phyloP scores from a whole-genome alignment of 1,140 invertebrate species.

The Oscheius sp. region DNA sequence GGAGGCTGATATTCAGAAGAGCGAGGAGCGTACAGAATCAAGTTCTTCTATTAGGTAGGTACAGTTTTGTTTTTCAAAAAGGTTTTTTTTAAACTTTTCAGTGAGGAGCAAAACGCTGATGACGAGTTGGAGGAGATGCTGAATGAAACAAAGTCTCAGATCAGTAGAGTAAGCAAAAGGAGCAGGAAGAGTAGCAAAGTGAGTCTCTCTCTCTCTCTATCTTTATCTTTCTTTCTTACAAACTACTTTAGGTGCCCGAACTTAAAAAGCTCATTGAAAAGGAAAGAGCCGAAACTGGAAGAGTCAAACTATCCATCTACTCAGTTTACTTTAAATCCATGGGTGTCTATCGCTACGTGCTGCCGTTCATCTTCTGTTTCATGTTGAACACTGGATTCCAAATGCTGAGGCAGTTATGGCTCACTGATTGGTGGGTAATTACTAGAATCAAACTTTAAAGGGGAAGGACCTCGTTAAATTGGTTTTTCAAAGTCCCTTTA shows the following conservation, averaged over 20 bases:
- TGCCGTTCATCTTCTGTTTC: slow-evolving; percentile 37
- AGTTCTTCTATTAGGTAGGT: background rate
- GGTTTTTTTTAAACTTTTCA: background rate
- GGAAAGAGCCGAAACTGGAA: slow-evolving; percentile 37
- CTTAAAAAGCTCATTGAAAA: slow-evolving; percentile 31
- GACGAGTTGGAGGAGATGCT: background rate
- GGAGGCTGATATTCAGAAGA: slow-evolving; percentile 26
- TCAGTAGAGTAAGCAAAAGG: background rate
- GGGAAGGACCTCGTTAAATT: too few species aligned
- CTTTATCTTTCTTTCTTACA: too few species aligned
- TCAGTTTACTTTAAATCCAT: slow-evolving; percentile 49
- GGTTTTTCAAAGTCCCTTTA: too few species aligned
- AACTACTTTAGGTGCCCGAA: background rate
- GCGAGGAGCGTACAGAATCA: background rate
- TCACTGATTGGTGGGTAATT: slow-evolving; percentile 50
- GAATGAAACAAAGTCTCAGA: background rate
- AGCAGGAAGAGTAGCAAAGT: slow-evolving; percentile 8
- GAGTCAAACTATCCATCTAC: slow-evolving; percentile 54
- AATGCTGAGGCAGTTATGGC: slow-evolving; percentile 54
- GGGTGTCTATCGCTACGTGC: slow-evolving; percentile 31
- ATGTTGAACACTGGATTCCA: slow-evolving; percentile 40
- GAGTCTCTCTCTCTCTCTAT: background rate
- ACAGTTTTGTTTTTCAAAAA: background rate
- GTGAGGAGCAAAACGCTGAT: slow-evolving; percentile 4
- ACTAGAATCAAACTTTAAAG: background rate